A percentile compares a stretch with the other conserved stretches of the same genome.
Conservation (phyloP, 2,113 vertebrate species). For the Alaudala cheleensis region DNA sequence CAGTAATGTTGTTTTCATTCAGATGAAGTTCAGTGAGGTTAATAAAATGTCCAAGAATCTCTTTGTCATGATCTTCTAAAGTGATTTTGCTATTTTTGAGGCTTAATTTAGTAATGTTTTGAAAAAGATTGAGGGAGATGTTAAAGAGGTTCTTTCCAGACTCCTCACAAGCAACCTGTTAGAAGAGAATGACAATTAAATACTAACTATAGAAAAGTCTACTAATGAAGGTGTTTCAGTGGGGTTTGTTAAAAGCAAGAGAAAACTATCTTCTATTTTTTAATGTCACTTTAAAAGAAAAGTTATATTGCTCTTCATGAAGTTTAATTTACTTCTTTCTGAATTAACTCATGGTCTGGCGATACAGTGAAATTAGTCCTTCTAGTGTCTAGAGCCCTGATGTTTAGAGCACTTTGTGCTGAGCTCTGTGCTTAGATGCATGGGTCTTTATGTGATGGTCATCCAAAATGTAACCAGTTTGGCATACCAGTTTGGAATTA, state of each 20-base stretch:
- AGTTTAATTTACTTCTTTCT: neutral
- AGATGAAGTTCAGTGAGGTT: conserved; percentile 76
- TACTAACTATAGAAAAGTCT: neutral
- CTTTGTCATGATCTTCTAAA: conserved; percentile 59
- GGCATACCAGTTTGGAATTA: neutral
- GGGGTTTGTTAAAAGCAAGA: neutral
- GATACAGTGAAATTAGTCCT: neutral
- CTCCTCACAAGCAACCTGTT: conserved; percentile 65
- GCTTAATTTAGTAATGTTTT: conserved; percentile 67
- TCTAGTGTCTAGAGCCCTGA: neutral
- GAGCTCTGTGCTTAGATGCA: neutral
- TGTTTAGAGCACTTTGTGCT: neutral
- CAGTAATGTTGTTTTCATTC: conserved; percentile 69
- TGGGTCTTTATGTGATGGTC: neutral
- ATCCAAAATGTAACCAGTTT: neutral
- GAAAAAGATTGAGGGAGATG: conserved; percentile 58
- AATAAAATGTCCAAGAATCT: conserved; percentile 67
- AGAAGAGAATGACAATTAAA: conserved; percentile 30
- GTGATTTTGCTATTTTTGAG: conserved; percentile 73
- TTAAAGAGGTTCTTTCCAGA: conserved; percentile 54
- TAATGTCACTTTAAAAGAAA: neutral
- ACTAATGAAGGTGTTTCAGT: neutral
- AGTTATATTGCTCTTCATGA: neutral
- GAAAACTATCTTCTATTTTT: neutral
- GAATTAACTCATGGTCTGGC: neutral